Evolutionary conservation across 2,797 vertebrate species (phyloP), one percentile per base, ranked within the genome.

Genomic region (Poeciliopsis gracilis): DNA sequence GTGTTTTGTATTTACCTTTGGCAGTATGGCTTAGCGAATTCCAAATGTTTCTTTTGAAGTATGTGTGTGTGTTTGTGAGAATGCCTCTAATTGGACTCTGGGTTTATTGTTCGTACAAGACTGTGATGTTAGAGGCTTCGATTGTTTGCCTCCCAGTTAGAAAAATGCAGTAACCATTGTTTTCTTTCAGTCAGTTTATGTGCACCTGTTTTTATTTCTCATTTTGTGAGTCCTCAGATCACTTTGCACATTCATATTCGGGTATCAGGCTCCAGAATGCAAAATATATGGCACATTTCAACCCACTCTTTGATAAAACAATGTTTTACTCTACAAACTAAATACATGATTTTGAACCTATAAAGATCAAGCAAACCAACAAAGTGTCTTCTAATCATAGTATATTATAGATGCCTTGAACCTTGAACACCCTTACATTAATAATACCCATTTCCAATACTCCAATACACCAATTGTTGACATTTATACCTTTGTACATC

Each of bases 1-100:
- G 59, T 88, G 88, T 88, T 87, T 87, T 75, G 78, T 94, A 90
- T 95, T 94, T 95, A 94, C 88, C 84, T 91, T 92, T 66, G 79
- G 82, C 77, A 51, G 79, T 77, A 84, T 70, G 87, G 85, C 80
- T 85, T 81, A 80, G 83, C 88, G 80, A 80, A 81, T 87, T 88
- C 71, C 71, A 84, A 83, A 78, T 61, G 71, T 53, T 47, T 70
- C 66, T 83, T 82, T 80, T 73, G 41, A 63, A 61, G 63, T 77
- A 73, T 71, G 63, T 55, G 25, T 79, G 25, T 78, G 41, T 46
- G 2, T 86, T 84, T 82, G 66, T 67, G 53, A 70, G 83, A 86
- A 78, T 55, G 33, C 33, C 77, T 69, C 82, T 87, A 93, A 93
- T 88, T 86, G 78, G 77, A 66, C 78, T 82, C 80, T 59, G 81